A percentile compares a stretch with the other conserved stretches of the same genome.
phyloP scores from a whole-genome alignment of 2,888 invertebrate species.

The Girardia tigrina region DNA sequence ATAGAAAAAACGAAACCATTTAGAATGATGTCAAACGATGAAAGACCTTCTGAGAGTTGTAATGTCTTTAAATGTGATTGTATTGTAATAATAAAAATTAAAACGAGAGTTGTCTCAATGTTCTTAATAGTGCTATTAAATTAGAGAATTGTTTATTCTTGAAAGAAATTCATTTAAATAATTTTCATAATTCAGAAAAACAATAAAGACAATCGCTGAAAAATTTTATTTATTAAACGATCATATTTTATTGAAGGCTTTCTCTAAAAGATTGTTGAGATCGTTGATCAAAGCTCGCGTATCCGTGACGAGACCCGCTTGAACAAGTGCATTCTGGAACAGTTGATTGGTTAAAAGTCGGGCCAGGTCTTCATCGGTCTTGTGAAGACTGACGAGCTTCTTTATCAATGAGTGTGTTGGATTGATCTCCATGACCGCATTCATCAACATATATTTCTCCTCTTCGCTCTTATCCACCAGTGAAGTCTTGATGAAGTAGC shows the following conservation, averaged over 20 bases:
- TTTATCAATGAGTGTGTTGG: slow-evolving; percentile 68
- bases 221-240: no score
- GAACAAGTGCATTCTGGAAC: slow-evolving; percentile 83
- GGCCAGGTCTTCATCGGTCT: slow-evolving; percentile 66
- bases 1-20: no score
- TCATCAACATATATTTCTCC: slow-evolving; percentile 69
- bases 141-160: no score
- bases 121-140: no score
- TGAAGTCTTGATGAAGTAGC: slow-evolving; percentile 81
- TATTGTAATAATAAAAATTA: no score
- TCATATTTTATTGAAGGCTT: slow-evolving; percentile 43
- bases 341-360: slow-evolving; percentile 71
- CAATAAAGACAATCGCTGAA: no score
- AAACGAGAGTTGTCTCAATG: no score
- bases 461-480: slow-evolving; percentile 56
- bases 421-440: slow-evolving; percentile 83
- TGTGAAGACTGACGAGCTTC: slow-evolving; percentile 65
- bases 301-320: slow-evolving; percentile 80
- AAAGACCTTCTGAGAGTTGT: no score
- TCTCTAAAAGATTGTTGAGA: slow-evolving; percentile 69
- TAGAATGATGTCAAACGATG: no score
- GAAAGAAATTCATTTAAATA: no score
- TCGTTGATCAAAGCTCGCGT: slow-evolving; percentile 68
- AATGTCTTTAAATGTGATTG: no score
- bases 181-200: no score